Base-by-base conservation (phyloP, 2,113 vertebrate species). In the Oreochromis niloticus region DNA sequence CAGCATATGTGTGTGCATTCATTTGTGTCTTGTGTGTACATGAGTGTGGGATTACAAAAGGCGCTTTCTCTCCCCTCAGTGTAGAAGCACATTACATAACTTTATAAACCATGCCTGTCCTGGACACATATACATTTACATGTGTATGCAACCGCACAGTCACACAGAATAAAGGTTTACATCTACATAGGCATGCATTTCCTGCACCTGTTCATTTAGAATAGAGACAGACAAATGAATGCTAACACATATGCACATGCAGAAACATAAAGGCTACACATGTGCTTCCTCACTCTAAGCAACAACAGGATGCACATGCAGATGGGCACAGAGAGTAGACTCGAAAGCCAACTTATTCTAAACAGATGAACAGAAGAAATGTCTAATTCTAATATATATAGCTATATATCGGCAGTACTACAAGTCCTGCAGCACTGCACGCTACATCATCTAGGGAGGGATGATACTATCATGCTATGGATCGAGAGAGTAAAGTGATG, bases 1-100 rank as follows among this genome's bases (percentile, higher is more conserved):
- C 84, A 80, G 63, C 82, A 54, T 54, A 75, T 75, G 71, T 75
- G 24, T 75, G 71, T 32, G 43, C 71, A 71, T 34, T 75, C 43
- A 78, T 86, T 84, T 91, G 57, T 80, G 57, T 13, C 17, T 24
- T 57, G 36, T 73, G 52, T 56, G 66, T 80, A 54, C 32, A 41
- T 27, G 80, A 16, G 81, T 9, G 12, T 6, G 30, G 48, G 36
- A 85, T 87, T 73, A 84, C 85, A 86, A 80, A 48, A 83, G 34
- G 89, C 83, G 19, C 30, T 90, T 90, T 91, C 61, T 90, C 32
- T 82, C 19, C 41, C 30, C 50, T 87, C 39, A 54, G 79, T 14
- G 24, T 88, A 54, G 14, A 82, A 81, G 57, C 89, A 61, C 16
- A 86, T 92, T 92, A 92, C 81, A 30, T 93, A 90, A 92, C 79